phyloP scores from a whole-genome alignment of 2,797 vertebrate species.

The Erpetoichthys calabaricus region DNA sequence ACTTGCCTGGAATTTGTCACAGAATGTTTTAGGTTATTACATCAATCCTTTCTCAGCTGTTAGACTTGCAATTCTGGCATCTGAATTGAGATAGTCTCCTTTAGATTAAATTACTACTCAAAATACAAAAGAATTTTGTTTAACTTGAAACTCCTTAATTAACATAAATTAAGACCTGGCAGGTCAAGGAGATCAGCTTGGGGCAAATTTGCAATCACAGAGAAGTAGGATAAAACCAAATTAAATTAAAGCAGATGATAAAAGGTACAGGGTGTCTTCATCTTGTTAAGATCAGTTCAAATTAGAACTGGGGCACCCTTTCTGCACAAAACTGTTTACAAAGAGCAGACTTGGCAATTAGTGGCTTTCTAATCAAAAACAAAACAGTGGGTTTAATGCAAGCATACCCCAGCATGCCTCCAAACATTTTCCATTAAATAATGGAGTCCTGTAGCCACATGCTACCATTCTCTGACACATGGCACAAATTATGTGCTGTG shows the following conservation, averaged over 20 bases:
- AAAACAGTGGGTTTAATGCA: conserved; percentile 1
- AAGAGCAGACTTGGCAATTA: not conserved
- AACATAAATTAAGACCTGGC: not conserved
- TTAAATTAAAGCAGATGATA: not conserved
- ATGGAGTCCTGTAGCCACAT: conserved; percentile 6
- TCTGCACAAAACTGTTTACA: not conserved
- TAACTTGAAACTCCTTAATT: not conserved
- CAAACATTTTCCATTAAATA: conserved; percentile 12
- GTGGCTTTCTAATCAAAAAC: conserved; percentile 5
- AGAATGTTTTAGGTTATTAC: not conserved
- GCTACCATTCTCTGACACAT: conserved; percentile 7
- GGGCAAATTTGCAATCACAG: conserved; percentile 1
- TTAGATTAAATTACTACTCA: not conserved
- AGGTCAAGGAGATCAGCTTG: not conserved
- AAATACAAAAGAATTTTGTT: not conserved
- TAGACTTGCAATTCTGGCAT: not conserved
- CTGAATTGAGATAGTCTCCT: not conserved
- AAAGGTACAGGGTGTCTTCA: not conserved
- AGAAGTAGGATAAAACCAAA: not conserved
- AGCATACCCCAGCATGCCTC: conserved; percentile 3
- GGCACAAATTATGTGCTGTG: conserved; percentile 5
- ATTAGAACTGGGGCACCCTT: conserved; percentile 4
- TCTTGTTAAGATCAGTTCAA: not conserved
- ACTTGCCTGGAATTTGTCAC: conserved; percentile 1
- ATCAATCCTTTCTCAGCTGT: not conserved